Percentiles rank a stretch among this genome's conserved stretches.
These are phyloP conservation scores for Dryobotodes eremita DNA, from an alignment of 2,888 invertebrate genomes.

Conservation along the genomic window DNA sequence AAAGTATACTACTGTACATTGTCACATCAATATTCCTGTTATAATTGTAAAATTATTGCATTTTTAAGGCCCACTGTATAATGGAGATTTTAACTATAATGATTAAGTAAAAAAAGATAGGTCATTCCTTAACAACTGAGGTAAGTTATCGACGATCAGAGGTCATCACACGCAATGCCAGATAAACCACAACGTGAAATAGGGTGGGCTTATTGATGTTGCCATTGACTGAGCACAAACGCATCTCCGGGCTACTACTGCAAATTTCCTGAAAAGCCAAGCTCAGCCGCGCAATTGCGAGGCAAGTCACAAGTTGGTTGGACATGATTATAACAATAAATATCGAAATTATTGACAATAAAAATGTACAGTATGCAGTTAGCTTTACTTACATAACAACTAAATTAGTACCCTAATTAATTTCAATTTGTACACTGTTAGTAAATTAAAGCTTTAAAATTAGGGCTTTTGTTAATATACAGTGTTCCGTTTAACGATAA, in stretches of 20 bases:
- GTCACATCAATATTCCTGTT: constrained; percentile 43
- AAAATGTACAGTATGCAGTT: constrained; percentile 26
- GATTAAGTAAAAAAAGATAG: background rate
- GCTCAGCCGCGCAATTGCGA: background rate
- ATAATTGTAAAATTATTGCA: constrained; percentile 18
- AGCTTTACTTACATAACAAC: constrained; percentile 21
- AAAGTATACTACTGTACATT: constrained; percentile 12
- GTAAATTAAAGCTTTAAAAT: constrained; percentile 57
- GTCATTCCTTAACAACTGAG: background rate
- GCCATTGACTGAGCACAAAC: background rate
- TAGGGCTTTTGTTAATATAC: constrained; percentile 21
- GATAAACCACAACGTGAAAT: background rate
- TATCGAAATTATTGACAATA: too few relatives aligned
- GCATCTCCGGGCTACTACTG: background rate
- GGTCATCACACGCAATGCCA: background rate
- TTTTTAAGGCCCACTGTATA: constrained; percentile 17
- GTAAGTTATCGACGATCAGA: background rate
- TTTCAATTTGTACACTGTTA: constrained; percentile 40
- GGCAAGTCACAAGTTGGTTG: background rate
- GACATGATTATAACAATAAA: too few relatives aligned
- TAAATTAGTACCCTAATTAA: constrained; percentile 27
- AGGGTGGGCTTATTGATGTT: background rate
- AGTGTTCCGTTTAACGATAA: constrained; percentile 9
- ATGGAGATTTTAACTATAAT: constrained; percentile 13
- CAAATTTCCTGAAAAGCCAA: background rate